These are phyloP conservation scores for Callionymus lyra DNA, from an alignment of 2,113 vertebrate genomes.

Conservation along the genomic window DNA sequence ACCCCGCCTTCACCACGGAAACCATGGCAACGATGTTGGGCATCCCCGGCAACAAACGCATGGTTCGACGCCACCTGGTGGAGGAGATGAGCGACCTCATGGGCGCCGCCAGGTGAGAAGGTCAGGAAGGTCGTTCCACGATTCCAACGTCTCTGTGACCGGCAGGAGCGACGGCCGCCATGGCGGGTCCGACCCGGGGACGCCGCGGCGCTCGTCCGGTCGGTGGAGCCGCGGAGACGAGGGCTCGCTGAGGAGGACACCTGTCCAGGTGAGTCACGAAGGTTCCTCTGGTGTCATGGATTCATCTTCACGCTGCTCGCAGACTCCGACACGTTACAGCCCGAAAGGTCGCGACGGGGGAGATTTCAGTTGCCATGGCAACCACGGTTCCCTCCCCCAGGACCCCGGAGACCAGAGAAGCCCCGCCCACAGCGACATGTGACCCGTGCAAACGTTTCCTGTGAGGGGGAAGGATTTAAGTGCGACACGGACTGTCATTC, in stretches of 20 bases:
- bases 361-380: slow-evolving; percentile 67
- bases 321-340: slow-evolving; percentile 76
- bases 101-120: slow-evolving; percentile 61
- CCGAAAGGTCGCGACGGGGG: slow-evolving; percentile 64
- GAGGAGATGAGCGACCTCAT: slow-evolving; percentile 75
- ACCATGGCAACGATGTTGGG: slow-evolving; percentile 66
- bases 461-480: no score
- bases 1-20: slow-evolving; percentile 72
- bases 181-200: slow-evolving; percentile 64
- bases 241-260: slow-evolving; percentile 62
- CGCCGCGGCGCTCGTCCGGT: slow-evolving; percentile 48
- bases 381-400: slow-evolving; percentile 65
- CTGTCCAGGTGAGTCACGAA: slow-evolving; percentile 60
- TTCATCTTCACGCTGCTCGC: slow-evolving; percentile 25
- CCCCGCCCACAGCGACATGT: slow-evolving; percentile 60
- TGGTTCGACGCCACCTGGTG: slow-evolving; percentile 75
- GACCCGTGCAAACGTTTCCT: no score
- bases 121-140: no score
- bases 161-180: slow-evolving; percentile 61
- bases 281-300: background rate
- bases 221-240: slow-evolving; percentile 66
- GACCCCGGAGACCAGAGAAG: slow-evolving; percentile 60
- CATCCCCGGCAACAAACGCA: slow-evolving; percentile 76
- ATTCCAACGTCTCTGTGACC: slow-evolving; percentile 19
- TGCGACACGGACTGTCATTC: background rate